Percentiles rank a stretch among this genome's conserved stretches.
phyloP scores from a whole-genome alignment of 35 echinoderm and acorn worm species.

The Acanthaster planci region DNA sequence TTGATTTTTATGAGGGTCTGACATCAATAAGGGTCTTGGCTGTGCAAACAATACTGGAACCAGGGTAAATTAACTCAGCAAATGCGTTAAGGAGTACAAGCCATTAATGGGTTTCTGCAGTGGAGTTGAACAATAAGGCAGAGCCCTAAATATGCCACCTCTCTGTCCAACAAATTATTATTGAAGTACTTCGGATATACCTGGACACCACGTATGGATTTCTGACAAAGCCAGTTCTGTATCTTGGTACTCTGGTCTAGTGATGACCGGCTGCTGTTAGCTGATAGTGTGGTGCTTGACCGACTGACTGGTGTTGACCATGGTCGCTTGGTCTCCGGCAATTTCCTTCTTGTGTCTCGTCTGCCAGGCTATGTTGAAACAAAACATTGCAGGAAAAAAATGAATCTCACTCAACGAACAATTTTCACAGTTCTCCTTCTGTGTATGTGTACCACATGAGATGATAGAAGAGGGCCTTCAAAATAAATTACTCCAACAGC shows the following conservation, averaged over 20 bases:
- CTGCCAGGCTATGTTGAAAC: conserved; percentile 21
- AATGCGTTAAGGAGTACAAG: not conserved
- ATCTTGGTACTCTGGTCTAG: conserved; percentile 82
- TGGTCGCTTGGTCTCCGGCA: conserved; percentile 59
- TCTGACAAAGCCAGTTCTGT: conserved; percentile 97
- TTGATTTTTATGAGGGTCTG: not conserved
- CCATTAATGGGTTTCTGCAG: not conserved
- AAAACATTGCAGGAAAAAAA: not conserved
- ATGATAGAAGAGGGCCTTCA: too few species aligned
- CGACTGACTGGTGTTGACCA: conserved; percentile 81
- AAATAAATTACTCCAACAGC: too few species aligned
- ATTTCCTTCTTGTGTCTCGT: conserved; percentile 23
- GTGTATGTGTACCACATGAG: too few species aligned
- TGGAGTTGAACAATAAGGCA: not conserved
- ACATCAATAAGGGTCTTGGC: conserved; percentile 1
- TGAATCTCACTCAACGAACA: too few species aligned
- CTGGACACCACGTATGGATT: conserved; percentile 86
- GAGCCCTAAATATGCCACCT: not conserved
- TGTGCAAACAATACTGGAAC: not conserved
- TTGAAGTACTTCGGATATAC: conserved; percentile 31
- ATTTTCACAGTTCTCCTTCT: too few species aligned
- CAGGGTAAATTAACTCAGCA: not conserved
- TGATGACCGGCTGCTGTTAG: conserved; percentile 71
- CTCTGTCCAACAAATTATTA: not conserved
- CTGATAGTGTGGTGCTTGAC: conserved; percentile 66